Evolutionary conservation across 2,888 invertebrate genomes (phyloP).

Genomic region (Zygaena filipendulae): DNA sequence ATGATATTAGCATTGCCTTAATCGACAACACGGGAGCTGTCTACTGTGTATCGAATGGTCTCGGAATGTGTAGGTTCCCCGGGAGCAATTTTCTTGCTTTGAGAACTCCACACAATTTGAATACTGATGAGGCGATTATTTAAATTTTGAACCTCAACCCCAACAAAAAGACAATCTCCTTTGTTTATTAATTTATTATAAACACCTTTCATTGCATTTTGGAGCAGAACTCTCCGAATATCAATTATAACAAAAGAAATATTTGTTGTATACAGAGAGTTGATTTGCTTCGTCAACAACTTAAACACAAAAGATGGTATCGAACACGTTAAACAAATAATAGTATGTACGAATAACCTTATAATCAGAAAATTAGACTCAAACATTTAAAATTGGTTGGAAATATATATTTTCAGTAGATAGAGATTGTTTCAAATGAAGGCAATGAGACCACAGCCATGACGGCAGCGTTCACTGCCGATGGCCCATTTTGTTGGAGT

Average conservation of each 20-base stretch:
- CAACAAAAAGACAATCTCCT: no score
- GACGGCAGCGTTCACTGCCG: constrained; percentile 27
- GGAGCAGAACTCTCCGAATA: no score
- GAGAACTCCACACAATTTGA: constrained; percentile 46
- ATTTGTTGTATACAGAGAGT: no score
- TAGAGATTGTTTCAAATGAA: constrained; percentile 43
- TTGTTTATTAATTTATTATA: no score
- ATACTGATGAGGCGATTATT: constrained; percentile 48
- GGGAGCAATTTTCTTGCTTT: constrained; percentile 47
- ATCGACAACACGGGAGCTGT: constrained; percentile 50
- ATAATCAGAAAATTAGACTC: constrained; percentile 3
- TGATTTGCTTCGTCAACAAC: no score
- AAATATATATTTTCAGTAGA: constrained; percentile 25
- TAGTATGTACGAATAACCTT: no score
- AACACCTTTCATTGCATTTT: constrained; percentile 10
- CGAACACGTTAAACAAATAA: constrained; percentile 12
- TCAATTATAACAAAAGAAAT: no score
- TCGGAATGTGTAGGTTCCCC: constrained; percentile 27
- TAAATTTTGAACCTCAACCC: constrained; percentile 48
- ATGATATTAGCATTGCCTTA: constrained; percentile 56
- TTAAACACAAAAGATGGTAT: no score
- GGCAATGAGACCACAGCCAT: constrained; percentile 34
- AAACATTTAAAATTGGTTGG: no score
- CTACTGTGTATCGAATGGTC: constrained; percentile 20
- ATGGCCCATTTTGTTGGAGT: constrained; percentile 42